A percentile compares a stretch with the other conserved stretches of the same genome.
phyloP scores from a whole-genome alignment of 2,888 invertebrate species.

The Trypoxylon attenuatum region DNA sequence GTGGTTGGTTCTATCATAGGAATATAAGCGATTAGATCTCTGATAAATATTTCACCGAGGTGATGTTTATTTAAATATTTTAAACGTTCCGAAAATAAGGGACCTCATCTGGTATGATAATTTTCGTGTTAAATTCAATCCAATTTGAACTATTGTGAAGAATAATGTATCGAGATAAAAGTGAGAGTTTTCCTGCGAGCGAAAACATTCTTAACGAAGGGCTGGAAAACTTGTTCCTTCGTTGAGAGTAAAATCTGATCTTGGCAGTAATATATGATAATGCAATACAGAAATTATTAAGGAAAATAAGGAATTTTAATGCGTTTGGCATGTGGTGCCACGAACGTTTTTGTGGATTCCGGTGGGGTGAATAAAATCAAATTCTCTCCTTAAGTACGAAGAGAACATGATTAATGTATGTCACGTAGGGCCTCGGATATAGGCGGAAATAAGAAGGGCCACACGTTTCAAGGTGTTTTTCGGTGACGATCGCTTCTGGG shows the following conservation, averaged over 20 bases:
- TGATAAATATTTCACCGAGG: no score
- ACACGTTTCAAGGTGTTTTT: constrained; percentile 43
- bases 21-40: no score
- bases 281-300: constrained; percentile 3
- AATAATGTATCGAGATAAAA: background rate
- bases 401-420: constrained; percentile 52
- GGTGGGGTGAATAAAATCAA: constrained; percentile 53
- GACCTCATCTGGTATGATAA: no score
- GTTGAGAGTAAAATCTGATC: background rate
- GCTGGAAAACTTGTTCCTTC: no score
- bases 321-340: constrained; percentile 11
- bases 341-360: background rate
- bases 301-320: constrained; percentile 41
- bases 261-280: background rate
- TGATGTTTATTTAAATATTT: no score
- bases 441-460: constrained; percentile 42
- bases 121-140: no score
- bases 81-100: no score
- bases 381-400: constrained; percentile 50
- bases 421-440: constrained; percentile 45
- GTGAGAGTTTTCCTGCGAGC: no score
- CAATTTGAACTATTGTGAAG: background rate
- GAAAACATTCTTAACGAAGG: background rate
- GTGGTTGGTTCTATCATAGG: no score
- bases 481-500: constrained; percentile 25